Conservation (phyloP, 2,113 vertebrate species). For the Platysteira castanea region DNA sequence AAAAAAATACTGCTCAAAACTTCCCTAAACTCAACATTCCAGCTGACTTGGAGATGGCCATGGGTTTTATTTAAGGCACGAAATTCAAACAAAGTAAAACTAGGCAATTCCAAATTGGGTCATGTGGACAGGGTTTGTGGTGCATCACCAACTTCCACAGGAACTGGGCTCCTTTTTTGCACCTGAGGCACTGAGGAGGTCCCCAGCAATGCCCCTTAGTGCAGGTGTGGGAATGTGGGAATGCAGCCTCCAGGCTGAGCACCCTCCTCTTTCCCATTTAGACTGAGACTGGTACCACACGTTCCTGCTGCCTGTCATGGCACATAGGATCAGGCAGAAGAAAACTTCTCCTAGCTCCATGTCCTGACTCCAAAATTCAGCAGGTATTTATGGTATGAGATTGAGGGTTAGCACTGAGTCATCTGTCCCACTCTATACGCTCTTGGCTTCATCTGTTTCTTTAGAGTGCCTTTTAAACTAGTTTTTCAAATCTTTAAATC, state of each 20-base stretch:
- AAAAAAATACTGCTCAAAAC: not conserved
- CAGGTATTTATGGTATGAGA: not conserved
- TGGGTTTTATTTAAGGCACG: not conserved
- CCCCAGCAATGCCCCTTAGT: not conserved
- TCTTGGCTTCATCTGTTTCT: not conserved
- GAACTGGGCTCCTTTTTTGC: not conserved
- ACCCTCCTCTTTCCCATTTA: not conserved
- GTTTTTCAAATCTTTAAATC: not conserved
- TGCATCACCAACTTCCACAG: not conserved
- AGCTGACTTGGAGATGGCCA: not conserved
- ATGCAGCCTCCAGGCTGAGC: not conserved
- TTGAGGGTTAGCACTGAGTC: not conserved
- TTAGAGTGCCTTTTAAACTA: not conserved
- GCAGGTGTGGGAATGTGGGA: not conserved
- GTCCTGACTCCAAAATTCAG: not conserved
- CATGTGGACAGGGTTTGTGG: not conserved
- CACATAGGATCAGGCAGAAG: not conserved
- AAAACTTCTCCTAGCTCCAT: not conserved
- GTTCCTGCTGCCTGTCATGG: not conserved
- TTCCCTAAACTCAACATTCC: not conserved
- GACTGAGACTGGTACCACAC: not conserved
- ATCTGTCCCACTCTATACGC: not conserved
- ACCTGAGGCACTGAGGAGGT: accelerated
- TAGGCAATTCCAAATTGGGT: not conserved
- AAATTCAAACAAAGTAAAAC: not conserved